phyloP scores from a whole-genome alignment of 2,797 vertebrate species.

The Eulemur rubriventer region DNA sequence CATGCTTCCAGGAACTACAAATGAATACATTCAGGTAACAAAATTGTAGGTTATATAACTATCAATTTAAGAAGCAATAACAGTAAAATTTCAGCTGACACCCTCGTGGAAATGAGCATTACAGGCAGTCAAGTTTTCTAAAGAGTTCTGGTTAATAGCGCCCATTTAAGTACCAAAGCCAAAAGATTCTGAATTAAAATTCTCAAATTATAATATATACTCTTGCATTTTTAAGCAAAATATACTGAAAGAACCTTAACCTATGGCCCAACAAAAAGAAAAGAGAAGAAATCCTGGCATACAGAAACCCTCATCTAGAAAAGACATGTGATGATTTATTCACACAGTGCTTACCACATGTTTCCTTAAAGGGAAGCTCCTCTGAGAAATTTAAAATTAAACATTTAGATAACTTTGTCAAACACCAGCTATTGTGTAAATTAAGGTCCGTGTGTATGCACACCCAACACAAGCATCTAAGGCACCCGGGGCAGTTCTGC shows the following conservation, averaged over 20 bases:
- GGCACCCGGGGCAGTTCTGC: not conserved
- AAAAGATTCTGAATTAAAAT: not conserved
- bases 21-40: not conserved
- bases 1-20: not conserved
- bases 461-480: not conserved
- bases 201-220: not conserved
- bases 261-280: not conserved
- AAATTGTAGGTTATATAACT: not conserved
- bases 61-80: not conserved
- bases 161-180: not conserved
- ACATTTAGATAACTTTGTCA: not conserved
- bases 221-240: conserved; percentile 39
- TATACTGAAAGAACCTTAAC: not conserved
- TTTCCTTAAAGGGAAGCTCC: not conserved
- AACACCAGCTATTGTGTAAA: not conserved
- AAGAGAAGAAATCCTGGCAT: not conserved
- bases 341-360: not conserved
- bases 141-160: not conserved
- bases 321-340: not conserved
- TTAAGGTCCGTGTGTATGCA: not conserved
- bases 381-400: not conserved
- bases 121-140: not conserved
- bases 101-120: not conserved
- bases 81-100: not conserved
- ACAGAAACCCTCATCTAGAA: not conserved